Evolutionary conservation across 2,797 vertebrate genomes (phyloP), one percentile per base, ranked within the genome.

Genomic region (Telmatherina bonti): DNA sequence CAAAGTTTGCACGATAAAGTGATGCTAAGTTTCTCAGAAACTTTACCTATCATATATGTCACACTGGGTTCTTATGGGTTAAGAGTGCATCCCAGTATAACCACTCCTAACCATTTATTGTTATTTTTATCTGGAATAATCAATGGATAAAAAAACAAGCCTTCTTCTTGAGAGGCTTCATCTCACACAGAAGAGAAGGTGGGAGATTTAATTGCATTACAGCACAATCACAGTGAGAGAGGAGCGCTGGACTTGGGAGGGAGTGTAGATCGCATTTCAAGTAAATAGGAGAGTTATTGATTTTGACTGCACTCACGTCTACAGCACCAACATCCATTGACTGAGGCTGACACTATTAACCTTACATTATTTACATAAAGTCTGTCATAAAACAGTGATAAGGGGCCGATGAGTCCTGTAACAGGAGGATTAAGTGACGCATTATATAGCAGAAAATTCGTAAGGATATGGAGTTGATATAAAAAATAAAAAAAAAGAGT

Each of bases 281-380:
- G 76, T 81, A 84, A 89, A 90, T 83, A 89, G 79, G 76, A 87
- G 84, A 64, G 45, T 68, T 82, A 92, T 92, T 82, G 86, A 93
- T 93, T 91, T 84, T 49, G 53, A 85, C 78, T 83, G 84, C 78
- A 79, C 79, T 83, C 62, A 74, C 78, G 81, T 80, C 78, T 84
- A 36, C 58, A 73, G 58, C n/a, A 35, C n/a, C 69, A 65, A 67
- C 65, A 67, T 35, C 72, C 70, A 74, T 84, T 76, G 52, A 58
- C 24, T 20, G 31, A 31, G 62, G 43, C 11, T 56, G 55, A 66
- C 51, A 64, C 20, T 10, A 30, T 56, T 31, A 61, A 61, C 58
- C 76, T 73, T 52, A 31, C 69, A 52, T 76, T 35, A 69, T 88
- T 85, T 72, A 79, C 61, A 79, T 85, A 30, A 52, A 24, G 41